Evolutionary conservation across 1,140 invertebrate genomes (phyloP).

Genomic region (Ctenoplectra terminalis): DNA sequence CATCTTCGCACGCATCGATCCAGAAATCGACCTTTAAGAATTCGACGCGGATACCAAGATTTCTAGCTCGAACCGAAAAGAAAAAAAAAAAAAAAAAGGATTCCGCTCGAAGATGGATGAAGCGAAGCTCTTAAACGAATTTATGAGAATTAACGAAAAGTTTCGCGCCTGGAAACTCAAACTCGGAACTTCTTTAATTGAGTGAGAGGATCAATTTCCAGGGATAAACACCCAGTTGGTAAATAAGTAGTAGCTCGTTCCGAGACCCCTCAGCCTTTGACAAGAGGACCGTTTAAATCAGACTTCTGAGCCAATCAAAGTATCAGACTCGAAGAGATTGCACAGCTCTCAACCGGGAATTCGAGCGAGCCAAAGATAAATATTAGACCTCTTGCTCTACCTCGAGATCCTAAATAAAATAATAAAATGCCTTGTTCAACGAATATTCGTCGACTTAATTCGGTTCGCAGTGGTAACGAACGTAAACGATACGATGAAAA

Average conservation of each 20-base stretch:
- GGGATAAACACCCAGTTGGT: not conserved
- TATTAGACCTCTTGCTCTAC: not conserved
- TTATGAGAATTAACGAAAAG: no score
- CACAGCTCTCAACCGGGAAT: not conserved
- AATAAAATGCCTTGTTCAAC: no score
- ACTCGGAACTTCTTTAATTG: slow-evolving; percentile 26
- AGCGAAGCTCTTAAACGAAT: no score
- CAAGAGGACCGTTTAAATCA: slow-evolving; percentile 16
- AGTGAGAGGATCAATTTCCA: slow-evolving; percentile 11
- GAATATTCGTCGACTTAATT: no score
- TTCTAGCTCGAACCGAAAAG: no score
- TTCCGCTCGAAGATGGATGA: no score
- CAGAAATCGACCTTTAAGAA: slow-evolving; percentile 10
- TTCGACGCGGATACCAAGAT: no score
- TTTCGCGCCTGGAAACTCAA: no score
- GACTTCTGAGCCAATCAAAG: slow-evolving; percentile 26
- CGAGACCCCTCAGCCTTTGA: not conserved
- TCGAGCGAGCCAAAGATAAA: not conserved
- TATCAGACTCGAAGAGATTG: not conserved
- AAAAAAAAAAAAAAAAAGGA: no score
- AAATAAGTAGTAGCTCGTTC: not conserved
- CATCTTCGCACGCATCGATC: not conserved
- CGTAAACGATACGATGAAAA: no score
- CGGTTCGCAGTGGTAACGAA: no score
- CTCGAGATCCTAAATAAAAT: no score